Evolutionary conservation across 2,888 invertebrate genomes (phyloP).

Genomic region (Drosophila paucipuncta): DNA sequence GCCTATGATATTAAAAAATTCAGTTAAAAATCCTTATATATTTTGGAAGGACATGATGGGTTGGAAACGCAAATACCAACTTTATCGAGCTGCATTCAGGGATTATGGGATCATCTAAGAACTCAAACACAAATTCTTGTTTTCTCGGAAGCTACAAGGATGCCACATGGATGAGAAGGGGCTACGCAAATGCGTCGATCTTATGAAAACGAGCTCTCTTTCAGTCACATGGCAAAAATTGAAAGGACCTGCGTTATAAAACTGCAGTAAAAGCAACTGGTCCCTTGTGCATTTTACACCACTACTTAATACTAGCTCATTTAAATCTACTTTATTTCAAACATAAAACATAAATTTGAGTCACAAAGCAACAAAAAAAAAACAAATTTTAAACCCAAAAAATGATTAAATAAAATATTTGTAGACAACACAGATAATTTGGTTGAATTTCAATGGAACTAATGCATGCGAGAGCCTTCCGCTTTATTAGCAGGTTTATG

Average conservation of each 20-base stretch:
- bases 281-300: not conserved
- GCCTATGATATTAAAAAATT: not conserved
- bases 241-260: not conserved
- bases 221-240: not conserved
- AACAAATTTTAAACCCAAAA: slow-evolving; percentile 11
- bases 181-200: not conserved
- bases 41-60: not conserved
- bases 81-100: not conserved
- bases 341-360: slow-evolving; percentile 30
- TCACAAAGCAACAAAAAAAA: slow-evolving; percentile 10
- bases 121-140: not conserved
- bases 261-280: not conserved
- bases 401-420: slow-evolving; percentile 2
- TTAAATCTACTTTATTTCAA: not conserved
- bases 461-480: slow-evolving; percentile 46
- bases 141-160: not conserved
- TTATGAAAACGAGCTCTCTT: not conserved
- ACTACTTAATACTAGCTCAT: not conserved
- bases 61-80: not conserved
- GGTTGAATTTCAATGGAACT: slow-evolving; percentile 13
- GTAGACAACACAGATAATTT: slow-evolving; percentile 62
- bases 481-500: slow-evolving; percentile 20
- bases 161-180: not conserved
- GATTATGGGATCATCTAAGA: not conserved
- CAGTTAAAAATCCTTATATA: not conserved